These are phyloP conservation scores for Ridgeia piscesae DNA, from an alignment of 1,140 invertebrate genomes.

Conservation along the genomic window DNA sequence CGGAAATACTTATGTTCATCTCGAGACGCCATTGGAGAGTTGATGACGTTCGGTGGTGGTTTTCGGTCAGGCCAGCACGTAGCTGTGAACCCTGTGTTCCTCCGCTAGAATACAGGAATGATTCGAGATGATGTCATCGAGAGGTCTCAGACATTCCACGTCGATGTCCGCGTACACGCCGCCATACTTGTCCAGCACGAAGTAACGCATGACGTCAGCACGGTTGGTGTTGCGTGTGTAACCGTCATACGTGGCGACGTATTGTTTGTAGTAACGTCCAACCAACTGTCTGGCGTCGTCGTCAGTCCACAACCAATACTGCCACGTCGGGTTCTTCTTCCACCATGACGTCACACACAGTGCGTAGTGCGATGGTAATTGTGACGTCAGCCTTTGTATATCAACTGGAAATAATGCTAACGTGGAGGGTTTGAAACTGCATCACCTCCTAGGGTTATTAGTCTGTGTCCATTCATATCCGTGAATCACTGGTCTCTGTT, in stretches of 20 bases:
- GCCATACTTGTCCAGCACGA: constrained; percentile 27
- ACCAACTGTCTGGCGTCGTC: constrained; percentile 45
- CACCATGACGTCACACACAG: constrained; percentile 48
- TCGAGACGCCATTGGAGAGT: constrained; percentile 21
- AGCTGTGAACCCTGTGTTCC: constrained; percentile 23
- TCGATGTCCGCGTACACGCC: constrained; percentile 29
- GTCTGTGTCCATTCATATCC: too few species aligned
- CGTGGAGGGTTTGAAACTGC: too few species aligned
- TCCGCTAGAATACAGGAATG: constrained; percentile 23
- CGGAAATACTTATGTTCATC: constrained; percentile 23
- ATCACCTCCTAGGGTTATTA: too few species aligned
- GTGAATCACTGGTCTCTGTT: too few species aligned
- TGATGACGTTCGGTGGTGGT: constrained; percentile 19
- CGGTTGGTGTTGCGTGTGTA: constrained; percentile 46
- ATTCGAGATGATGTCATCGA: constrained; percentile 24
- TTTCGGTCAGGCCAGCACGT: constrained; percentile 13
- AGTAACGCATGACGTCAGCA: constrained; percentile 34
- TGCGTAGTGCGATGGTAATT: constrained; percentile 43
- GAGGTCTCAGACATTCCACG: constrained; percentile 23
- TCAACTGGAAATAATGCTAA: neutral
- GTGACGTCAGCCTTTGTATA: neutral
- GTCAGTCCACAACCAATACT: too few species aligned
- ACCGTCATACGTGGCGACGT: constrained; percentile 43
- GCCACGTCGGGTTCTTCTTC: constrained; percentile 44
- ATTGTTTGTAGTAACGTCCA: constrained; percentile 41